phyloP scores from a whole-genome alignment of 2,113 vertebrate genomes.

The Pionites leucogaster region DNA sequence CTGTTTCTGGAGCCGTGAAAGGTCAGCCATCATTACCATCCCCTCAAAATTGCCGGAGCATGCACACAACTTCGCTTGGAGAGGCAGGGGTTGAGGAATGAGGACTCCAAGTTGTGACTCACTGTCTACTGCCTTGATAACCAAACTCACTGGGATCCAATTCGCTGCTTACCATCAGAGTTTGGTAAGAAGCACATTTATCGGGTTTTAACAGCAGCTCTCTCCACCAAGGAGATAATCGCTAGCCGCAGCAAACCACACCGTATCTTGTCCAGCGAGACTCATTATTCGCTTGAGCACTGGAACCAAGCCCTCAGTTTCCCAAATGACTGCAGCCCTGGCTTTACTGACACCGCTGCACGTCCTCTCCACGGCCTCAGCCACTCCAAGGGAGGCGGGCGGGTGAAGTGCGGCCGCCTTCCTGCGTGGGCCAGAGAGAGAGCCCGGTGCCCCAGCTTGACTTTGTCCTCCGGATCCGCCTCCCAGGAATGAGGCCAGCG shows the following conservation, averaged over 20 bases:
- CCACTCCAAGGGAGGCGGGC: background rate
- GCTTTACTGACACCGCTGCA: background rate
- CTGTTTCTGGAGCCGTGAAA: fast-evolving
- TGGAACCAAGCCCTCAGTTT: fast-evolving
- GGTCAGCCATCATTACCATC: background rate
- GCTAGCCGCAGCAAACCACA: fast-evolving
- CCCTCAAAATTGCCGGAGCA: background rate
- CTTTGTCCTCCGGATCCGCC: fast-evolving
- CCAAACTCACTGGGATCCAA: background rate
- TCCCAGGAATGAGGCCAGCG: background rate
- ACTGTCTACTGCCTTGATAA: background rate
- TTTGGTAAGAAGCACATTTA: background rate
- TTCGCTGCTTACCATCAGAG: background rate
- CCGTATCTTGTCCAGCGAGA: background rate
- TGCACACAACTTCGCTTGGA: fast-evolving
- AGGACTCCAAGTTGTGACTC: background rate
- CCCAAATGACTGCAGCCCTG: background rate
- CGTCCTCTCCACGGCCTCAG: background rate
- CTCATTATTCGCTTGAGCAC: fast-evolving
- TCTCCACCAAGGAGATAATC: fast-evolving
- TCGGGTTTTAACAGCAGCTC: background rate
- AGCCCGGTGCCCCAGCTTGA: background rate
- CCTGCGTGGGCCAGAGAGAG: background rate
- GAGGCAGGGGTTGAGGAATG: background rate
- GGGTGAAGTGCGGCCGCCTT: background rate